A percentile compares a stretch with the other conserved stretches of the same genome.
Evolutionary conservation across 2,113 vertebrate species (phyloP).

Genomic region (Ranitomeya imitator): DNA sequence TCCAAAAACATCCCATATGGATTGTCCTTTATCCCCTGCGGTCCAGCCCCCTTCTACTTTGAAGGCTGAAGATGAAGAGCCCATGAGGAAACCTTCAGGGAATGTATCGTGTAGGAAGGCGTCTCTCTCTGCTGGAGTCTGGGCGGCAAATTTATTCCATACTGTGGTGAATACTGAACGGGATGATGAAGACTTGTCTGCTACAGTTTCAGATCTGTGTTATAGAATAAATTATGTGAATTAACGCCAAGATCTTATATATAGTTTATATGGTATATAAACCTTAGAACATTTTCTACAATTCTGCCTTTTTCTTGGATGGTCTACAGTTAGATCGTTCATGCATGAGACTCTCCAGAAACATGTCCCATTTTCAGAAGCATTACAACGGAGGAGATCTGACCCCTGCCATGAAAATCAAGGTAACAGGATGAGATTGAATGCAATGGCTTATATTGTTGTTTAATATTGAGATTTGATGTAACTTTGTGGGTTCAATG

Average conservation of each 20-base stretch:
- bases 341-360: neutral
- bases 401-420: too few species aligned
- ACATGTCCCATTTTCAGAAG: neutral
- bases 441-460: too few species aligned
- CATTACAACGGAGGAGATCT: too few species aligned
- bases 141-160: constrained; percentile 75
- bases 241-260: neutral
- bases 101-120: constrained; percentile 77
- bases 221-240: neutral
- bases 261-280: neutral
- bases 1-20: constrained; percentile 85
- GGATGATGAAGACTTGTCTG: neutral
- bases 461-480: too few species aligned
- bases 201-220: neutral
- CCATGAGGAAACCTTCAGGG: constrained; percentile 85
- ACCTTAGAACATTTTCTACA: neutral
- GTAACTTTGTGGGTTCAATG: too few species aligned
- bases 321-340: neutral
- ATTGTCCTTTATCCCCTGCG: constrained; percentile 84
- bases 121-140: constrained; percentile 75
- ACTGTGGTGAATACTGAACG: constrained; percentile 75
- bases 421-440: too few species aligned
- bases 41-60: constrained; percentile 88
- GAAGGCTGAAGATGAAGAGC: constrained; percentile 84
- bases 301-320: neutral